Base-by-base conservation (phyloP, 2,113 vertebrate genomes). In the Larimichthys polyactis region DNA sequence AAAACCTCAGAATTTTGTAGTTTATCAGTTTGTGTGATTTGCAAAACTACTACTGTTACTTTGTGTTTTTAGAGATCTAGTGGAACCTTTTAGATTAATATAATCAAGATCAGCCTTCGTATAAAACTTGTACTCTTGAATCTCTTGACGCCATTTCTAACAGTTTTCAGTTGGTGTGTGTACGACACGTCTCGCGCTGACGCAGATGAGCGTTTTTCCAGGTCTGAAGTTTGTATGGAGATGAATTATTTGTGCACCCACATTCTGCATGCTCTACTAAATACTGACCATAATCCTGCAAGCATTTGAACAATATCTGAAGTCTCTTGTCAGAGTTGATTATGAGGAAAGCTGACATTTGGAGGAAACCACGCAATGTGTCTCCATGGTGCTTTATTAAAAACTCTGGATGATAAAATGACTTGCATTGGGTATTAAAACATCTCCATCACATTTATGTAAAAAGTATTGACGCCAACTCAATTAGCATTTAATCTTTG, bases 1-100 rank as follows among this genome's bases (percentile, higher is more conserved):
- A 55, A 57, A 82, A 69, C 75, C 70, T 85, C 78, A 59, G 16
- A 70, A 19, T 85, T 72, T 84, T 84, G 48, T 71, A 80, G 78
- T 66, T 81, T 49, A 48, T 68, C 20, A 65, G 9, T 78, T 66
- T 51, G 29, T 69, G 58, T 87, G 32, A 55, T 75, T 85, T 83
- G 32, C 64, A 24, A 11, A 75, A 57, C 64, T 62, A 75, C 82
- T 83, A 52, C 84, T 84, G 79, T 81, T 82, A 54, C 46, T 83
- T 36, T 62, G 49, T 83, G 40, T 83, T 79, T 83, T 86, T 82
- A 82, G 71, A 74, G 46, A 68, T 66, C 29, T 73, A 83, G 54
- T 27, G 7, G 60, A 80, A 29, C 32, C 65, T 78, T 81, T 85
- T 80, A 89, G 72, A 64, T 3, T 1, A 78, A 75, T 75, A 62